Percentiles rank a stretch among this genome's conserved stretches.
Conservation (phyloP, 2,888 invertebrate genomes). For the Pristionchus japonicus region DNA sequence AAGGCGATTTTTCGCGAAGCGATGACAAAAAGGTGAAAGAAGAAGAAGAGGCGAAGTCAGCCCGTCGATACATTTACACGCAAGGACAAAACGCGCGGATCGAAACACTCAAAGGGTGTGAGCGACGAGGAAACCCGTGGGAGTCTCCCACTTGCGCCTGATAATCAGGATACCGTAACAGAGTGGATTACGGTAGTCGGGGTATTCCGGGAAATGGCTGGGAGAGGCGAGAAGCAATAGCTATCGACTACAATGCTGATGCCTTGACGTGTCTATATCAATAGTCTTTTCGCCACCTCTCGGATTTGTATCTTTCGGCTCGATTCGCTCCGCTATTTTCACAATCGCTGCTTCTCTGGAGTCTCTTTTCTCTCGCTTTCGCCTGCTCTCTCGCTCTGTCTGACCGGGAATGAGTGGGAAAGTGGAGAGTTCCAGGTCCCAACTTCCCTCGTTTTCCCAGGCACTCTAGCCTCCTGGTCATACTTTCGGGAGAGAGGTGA, state of each 20-base stretch:
- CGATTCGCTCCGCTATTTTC: background rate
- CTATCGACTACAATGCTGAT: constrained; percentile 13
- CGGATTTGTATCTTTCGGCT: constrained; percentile 33
- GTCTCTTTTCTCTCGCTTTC: background rate
- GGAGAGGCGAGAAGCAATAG: background rate
- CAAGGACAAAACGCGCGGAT: background rate
- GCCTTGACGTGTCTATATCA: constrained; percentile 29
- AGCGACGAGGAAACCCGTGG: background rate
- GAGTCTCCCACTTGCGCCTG: background rate
- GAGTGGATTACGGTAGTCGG: background rate
- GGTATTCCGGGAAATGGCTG: background rate
- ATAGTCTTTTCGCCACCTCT: constrained; percentile 17
- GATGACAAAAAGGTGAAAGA: background rate
- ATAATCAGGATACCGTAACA: background rate
- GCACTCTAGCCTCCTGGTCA: background rate
- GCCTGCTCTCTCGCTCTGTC: background rate
- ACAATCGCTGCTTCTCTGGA: background rate
- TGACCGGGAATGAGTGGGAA: background rate
- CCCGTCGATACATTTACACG: constrained; percentile 18
- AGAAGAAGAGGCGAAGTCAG: background rate
- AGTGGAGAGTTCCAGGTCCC: background rate
- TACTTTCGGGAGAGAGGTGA: background rate
- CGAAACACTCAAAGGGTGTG: background rate
- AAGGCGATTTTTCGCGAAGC: background rate
- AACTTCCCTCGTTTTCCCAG: background rate